Conservation (phyloP, 2,113 vertebrate species). For the Ailuropoda melanoleuca region DNA sequence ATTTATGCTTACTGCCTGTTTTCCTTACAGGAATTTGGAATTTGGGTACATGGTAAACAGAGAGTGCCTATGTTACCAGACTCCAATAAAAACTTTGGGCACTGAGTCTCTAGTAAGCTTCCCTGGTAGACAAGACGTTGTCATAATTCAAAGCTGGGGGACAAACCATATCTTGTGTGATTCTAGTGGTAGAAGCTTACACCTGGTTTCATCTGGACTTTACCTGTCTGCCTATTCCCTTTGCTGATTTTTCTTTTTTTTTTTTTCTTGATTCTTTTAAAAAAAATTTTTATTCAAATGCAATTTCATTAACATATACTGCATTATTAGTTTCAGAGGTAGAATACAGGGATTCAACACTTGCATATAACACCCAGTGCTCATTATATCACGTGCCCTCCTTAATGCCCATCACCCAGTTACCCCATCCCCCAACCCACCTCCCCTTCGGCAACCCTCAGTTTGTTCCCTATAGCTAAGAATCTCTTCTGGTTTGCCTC, state of each 20-base stretch:
- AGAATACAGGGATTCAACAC: too few relatives aligned
- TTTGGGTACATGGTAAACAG: neutral
- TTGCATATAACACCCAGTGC: too few relatives aligned
- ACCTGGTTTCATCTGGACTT: neutral
- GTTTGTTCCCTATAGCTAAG: too few relatives aligned
- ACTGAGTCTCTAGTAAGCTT: neutral
- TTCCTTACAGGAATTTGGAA: neutral
- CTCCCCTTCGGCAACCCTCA: too few relatives aligned
- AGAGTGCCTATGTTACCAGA: neutral
- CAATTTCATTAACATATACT: too few relatives aligned
- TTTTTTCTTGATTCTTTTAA: neutral
- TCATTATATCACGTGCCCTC: too few relatives aligned
- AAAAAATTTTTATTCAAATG: too few relatives aligned
- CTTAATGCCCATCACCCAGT: too few relatives aligned
- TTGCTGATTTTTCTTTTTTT: neutral
- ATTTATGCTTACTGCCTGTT: neutral
- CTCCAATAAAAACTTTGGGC: neutral
- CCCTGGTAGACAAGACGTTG: neutral
- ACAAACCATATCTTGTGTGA: neutral
- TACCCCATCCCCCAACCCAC: too few relatives aligned
- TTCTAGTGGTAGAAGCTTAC: neutral
- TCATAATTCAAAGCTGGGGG: neutral
- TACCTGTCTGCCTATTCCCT: neutral
- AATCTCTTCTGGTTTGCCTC: too few relatives aligned
- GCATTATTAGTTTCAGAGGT: too few relatives aligned